Base-by-base conservation (phyloP, 2,113 vertebrate genomes). In the rat (Rattus norvegicus) region DNA sequence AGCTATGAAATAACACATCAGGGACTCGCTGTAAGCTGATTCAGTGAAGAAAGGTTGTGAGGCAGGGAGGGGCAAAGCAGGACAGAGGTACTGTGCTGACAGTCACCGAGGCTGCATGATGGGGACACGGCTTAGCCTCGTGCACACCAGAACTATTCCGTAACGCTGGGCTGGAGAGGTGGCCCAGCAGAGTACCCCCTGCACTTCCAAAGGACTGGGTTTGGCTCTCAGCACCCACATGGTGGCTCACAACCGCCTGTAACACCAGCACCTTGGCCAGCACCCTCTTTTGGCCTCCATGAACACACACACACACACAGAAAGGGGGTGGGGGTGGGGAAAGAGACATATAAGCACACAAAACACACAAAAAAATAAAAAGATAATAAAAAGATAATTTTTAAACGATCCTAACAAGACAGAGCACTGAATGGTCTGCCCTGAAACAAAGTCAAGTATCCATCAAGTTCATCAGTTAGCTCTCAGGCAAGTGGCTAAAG, bases 371-470 rank as follows among this genome's bases (percentile, higher is more conserved):
- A 79, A 52, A 30, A 54, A 19, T 20, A 59, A 6, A 52, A 52
- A 79, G 52, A 52, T 16, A 77, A 9, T 7, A 72, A n/a, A 36
- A 56, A 81, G 33, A 81, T 36, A 54, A n/a, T 59, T 24, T 81
- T 81, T 59, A 81, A 83, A 59, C 43, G 77, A 59, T 70, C 20
- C 26, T 54, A 73, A 94, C 52, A 61, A 80, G 49, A 36, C 12
- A 24, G 88, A 72, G 81, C 28, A 30, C 69, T 80, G 81, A 86
- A 49, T 93, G 73, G 14, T 28, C 39, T 67, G 8, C 33, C 83
- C 1, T 49, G 61, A 95, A 93, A 85, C 67, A 39, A 76, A 94
- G 56, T 73, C 85, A 88, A 59, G 72, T 43, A 69, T 63, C 89
- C 39, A 93, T 28, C 24, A 81, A 52, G 17, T 59, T n/a, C 7